Evolutionary conservation across 1,140 invertebrate genomes (phyloP).

Genomic region (Drosophila pectinifera): DNA sequence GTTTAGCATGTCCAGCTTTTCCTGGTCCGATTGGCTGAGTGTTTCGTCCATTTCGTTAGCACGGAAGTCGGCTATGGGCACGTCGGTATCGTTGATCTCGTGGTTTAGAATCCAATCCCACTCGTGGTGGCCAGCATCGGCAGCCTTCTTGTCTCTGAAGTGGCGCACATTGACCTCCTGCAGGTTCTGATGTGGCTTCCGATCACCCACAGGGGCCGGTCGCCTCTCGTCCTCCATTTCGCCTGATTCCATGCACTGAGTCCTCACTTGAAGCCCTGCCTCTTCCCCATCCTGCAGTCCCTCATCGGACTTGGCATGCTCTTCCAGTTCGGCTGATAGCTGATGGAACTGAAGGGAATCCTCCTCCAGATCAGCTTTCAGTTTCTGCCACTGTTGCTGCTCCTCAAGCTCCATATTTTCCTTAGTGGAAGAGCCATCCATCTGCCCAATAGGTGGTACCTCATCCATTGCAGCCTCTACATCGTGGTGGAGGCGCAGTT

Average conservation of each 20-base stretch:
- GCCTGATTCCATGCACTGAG: neutral
- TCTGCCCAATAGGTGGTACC: neutral
- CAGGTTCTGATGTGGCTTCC: neutral
- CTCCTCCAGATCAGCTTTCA: neutral
- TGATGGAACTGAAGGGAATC: neutral
- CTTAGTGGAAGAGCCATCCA: neutral
- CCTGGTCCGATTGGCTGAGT: slow-evolving; percentile 15
- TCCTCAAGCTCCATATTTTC: slow-evolving; percentile 3
- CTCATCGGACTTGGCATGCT: too few relatives aligned
- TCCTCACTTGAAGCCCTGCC: neutral
- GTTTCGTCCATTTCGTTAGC: neutral
- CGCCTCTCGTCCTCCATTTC: neutral
- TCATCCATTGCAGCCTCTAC: slow-evolving; percentile 3
- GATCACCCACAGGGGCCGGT: neutral
- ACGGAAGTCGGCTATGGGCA: neutral
- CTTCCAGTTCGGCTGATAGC: neutral
- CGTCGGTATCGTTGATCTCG: slow-evolving; percentile 7
- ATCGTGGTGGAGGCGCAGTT: slow-evolving; percentile 17
- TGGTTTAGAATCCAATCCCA: slow-evolving; percentile 61
- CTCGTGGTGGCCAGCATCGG: slow-evolving; percentile 13
- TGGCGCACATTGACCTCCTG: slow-evolving; percentile 20
- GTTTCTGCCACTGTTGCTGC: slow-evolving; percentile 10
- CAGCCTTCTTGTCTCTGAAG: slow-evolving; percentile 11
- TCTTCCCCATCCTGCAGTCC: neutral
- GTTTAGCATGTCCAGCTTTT: neutral